Conservation (phyloP, 2,797 vertebrate genomes). For the Trematomus bernacchii region DNA sequence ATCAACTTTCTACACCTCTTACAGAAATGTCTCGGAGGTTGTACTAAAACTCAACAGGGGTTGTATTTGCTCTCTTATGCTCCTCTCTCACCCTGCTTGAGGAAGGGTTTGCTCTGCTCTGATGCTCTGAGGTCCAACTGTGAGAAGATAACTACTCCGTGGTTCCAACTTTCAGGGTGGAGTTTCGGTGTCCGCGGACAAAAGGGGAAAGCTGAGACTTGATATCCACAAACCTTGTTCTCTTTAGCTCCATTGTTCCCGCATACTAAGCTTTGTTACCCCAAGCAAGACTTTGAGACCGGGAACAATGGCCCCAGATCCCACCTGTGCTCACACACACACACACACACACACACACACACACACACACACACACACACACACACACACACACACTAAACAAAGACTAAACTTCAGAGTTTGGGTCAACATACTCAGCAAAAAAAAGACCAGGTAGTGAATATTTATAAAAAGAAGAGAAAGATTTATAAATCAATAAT, state of each 20-base stretch:
- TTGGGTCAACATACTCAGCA: slow-evolving; percentile 5
- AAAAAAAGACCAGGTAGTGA: background rate
- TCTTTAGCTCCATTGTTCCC: slow-evolving; percentile 64
- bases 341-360: slow-evolving; percentile 10
- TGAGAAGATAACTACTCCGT: slow-evolving; percentile 70
- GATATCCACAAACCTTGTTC: slow-evolving; percentile 61
- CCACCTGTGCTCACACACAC: slow-evolving; percentile 53
- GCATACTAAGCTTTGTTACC: slow-evolving; percentile 65
- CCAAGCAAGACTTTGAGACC: slow-evolving; percentile 44
- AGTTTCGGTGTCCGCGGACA: slow-evolving; percentile 72
- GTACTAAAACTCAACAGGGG: background rate
- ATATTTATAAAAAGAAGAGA: slow-evolving; percentile 16
- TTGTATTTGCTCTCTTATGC: background rate
- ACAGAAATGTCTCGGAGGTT: background rate
- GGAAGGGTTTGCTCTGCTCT: slow-evolving; percentile 30
- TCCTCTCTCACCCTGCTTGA: slow-evolving; percentile 6
- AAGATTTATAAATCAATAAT: background rate
- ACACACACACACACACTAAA: too few species aligned
- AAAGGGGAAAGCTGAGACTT: slow-evolving; percentile 71
- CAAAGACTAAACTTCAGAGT: slow-evolving; percentile 42
- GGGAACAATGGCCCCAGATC: slow-evolving; percentile 57
- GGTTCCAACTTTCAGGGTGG: slow-evolving; percentile 82
- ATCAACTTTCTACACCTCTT: background rate
- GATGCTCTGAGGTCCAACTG: slow-evolving; percentile 41
- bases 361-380: slow-evolving; percentile 5